Percentiles rank a stretch among this genome's conserved stretches.
These are phyloP conservation scores for Calidris pugnax DNA, from an alignment of 2,113 vertebrate species.

Conservation along the genomic window DNA sequence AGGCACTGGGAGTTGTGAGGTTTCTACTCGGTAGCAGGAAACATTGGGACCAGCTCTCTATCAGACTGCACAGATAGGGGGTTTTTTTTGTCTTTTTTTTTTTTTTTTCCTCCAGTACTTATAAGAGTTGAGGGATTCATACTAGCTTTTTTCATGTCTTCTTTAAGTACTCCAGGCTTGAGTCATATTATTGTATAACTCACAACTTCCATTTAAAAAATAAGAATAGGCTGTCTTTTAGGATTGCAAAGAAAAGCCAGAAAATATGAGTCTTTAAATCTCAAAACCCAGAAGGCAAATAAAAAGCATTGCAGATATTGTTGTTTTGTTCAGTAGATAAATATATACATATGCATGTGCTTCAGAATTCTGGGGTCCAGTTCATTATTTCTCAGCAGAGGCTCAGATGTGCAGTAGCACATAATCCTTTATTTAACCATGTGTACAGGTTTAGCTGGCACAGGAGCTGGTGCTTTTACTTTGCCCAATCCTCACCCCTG, in stretches of 20 bases:
- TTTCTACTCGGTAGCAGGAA: neutral
- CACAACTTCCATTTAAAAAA: constrained; percentile 37
- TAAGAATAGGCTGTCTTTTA: constrained; percentile 20
- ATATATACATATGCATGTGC: constrained; percentile 39
- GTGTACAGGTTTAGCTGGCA: neutral
- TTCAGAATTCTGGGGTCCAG: neutral
- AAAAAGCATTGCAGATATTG: constrained; percentile 31
- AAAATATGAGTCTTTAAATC: constrained; percentile 29
- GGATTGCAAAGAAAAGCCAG: constrained; percentile 5
- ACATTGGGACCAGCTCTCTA: neutral
- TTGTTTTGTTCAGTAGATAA: constrained; percentile 46
- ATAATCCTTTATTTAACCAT: neutral
- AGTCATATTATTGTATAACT: constrained; percentile 46
- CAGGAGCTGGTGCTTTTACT: neutral
- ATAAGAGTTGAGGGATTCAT: neutral
- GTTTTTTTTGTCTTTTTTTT: too few relatives aligned
- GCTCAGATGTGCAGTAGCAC: constrained; percentile 5
- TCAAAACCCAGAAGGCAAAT: constrained; percentile 42
- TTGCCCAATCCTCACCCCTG: neutral
- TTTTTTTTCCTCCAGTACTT: neutral
- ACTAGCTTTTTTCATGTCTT: neutral
- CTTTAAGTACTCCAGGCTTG: constrained; percentile 7
- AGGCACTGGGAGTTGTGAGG: neutral
- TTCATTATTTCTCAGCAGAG: neutral
- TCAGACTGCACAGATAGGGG: neutral